phyloP scores from a whole-genome alignment of 2,888 invertebrate species.

The Melipona bicolor region DNA sequence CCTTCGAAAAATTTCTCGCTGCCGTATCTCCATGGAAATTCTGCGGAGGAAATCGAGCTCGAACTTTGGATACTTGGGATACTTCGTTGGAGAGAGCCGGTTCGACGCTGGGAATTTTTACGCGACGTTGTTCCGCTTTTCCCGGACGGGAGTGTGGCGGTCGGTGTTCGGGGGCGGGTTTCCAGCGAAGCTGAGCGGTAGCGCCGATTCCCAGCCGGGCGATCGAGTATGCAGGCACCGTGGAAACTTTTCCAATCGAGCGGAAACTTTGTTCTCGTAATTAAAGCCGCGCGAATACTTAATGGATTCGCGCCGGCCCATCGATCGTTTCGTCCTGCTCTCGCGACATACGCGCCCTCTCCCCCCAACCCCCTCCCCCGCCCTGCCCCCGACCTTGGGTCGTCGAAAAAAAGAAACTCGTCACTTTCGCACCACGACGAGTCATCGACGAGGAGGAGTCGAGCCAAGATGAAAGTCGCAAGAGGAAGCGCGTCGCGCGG shows the following conservation, averaged over 20 bases:
- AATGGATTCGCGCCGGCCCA: constrained; percentile 43
- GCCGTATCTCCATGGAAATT: background rate
- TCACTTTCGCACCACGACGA: background rate
- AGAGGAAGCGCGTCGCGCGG: background rate
- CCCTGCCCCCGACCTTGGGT: constrained; percentile 22
- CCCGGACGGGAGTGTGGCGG: constrained; percentile 5
- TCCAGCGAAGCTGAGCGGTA: background rate
- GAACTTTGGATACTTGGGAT: constrained; percentile 41
- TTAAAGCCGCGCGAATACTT: constrained; percentile 79
- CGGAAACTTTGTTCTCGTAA: constrained; percentile 83
- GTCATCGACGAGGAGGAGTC: background rate
- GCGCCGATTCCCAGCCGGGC: constrained; percentile 32
- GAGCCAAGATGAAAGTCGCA: background rate
- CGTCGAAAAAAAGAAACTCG: constrained; percentile 11
- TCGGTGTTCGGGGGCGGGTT: background rate
- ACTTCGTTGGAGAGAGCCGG: background rate
- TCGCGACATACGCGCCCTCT: background rate
- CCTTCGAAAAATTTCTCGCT: background rate
- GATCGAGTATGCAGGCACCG: constrained; percentile 82
- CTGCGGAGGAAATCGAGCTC: constrained; percentile 31
- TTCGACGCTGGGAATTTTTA: constrained; percentile 43
- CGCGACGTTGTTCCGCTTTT: constrained; percentile 28
- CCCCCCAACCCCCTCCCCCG: background rate
- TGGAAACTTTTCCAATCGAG: constrained; percentile 84
- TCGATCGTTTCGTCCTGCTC: constrained; percentile 39